These are phyloP conservation scores for Microctenopoma stevenorrisi DNA, from an alignment of 2,797 vertebrate genomes.

Conservation along the genomic window DNA sequence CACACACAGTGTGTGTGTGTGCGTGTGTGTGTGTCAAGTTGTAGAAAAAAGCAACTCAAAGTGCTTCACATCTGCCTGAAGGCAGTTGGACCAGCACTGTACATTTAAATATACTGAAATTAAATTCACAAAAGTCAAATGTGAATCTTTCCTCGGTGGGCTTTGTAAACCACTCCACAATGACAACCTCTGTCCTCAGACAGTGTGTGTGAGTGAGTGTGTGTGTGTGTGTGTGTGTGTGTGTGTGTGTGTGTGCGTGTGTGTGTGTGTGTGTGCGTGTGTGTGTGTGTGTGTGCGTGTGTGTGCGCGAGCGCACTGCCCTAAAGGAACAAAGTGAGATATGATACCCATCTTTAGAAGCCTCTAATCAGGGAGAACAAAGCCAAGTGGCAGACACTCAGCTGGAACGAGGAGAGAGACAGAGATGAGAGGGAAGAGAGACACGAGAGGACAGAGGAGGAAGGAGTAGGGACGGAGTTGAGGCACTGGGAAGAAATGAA, in stretches of 20 bases:
- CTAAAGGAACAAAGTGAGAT: slow-evolving; percentile 54
- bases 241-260: not conserved
- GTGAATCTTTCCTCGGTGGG: no score
- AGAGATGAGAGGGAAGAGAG: slow-evolving; percentile 31
- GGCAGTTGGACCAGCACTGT: no score
- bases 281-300: slow-evolving; percentile 33
- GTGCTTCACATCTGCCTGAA: no score
- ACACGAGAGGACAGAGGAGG: slow-evolving; percentile 20
- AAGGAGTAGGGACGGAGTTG: slow-evolving; percentile 9
- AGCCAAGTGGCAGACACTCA: slow-evolving; percentile 48
- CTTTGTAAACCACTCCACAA: no score
- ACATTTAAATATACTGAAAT: no score
- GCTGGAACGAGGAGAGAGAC: slow-evolving; percentile 32
- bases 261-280: no score
- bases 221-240: slow-evolving; percentile 28
- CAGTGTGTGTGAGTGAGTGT: not conserved
- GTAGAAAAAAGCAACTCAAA: no score
- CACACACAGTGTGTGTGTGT: slow-evolving; percentile 33
- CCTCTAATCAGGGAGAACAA: slow-evolving; percentile 71
- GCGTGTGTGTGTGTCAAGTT: not conserved
- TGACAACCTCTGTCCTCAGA: no score
- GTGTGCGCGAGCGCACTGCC: not conserved
- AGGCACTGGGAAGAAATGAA: slow-evolving; percentile 17
- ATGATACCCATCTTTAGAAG: slow-evolving; percentile 63
- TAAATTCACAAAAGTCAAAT: no score